Evolutionary conservation across 1,140 invertebrate species (phyloP), one percentile per base, ranked within the genome.

Genomic region (Gryllus bimaculatus): DNA sequence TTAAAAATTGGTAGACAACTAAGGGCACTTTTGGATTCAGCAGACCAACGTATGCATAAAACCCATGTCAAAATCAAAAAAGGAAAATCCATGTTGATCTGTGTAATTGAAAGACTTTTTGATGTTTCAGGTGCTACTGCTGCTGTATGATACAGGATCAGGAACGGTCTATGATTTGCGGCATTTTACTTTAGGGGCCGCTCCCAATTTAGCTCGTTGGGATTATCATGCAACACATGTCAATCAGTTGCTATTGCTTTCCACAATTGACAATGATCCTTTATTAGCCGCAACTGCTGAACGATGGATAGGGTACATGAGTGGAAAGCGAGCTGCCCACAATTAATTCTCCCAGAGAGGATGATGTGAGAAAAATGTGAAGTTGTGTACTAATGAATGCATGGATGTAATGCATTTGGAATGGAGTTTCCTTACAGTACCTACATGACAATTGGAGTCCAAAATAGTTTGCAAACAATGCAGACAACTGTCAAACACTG

Each of bases 221-320:
- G 98, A 99, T 85, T 99, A 99, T 85, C 98, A 99, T 87, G 95
- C 96, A 8, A 98, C 97, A 13, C 98, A 99, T 85, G 94, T 99
- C 39, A 99, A 98, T 88, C 96, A 99, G 83, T 88, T 99, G 48
- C 90, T 98, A 78, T 89, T 97, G 74, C 87, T 99, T 21, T 92
- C 93, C 77, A 95, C 95, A 0, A 92, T 99, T 74, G 95, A 98
- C 81, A 91, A 91, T 76, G 93, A 96, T 84, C 90, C 94, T 4
- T 87, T 98, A 80, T 91, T 99, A 82, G 89, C 90, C 47, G 91
- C 90, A 26, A 96, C 95, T 0, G 96, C 96, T 7, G 92, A 96
- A 83, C 87, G 98, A 74, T 99, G 98, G 98, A 93, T 96, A 82
- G 93, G 92, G 8, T 99, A 99, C 82, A 97, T 98, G 92, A 93